phyloP scores from a whole-genome alignment of 2,888 invertebrate species.

The Volucella zonaria region DNA sequence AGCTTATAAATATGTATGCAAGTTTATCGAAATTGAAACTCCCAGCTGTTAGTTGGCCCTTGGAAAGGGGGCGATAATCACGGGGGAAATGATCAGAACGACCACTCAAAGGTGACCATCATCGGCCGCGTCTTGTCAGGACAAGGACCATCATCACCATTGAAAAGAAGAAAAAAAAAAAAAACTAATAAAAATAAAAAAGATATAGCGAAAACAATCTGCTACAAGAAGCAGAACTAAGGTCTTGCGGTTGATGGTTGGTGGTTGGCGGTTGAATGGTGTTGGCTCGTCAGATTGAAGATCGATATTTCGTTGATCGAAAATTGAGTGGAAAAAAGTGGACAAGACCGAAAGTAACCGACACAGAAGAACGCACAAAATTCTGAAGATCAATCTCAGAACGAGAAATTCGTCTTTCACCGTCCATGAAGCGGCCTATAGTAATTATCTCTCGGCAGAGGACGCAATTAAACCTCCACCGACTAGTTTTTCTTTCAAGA shows the following conservation, averaged over 20 bases:
- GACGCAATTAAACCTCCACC: constrained; percentile 76
- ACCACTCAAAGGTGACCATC: constrained; percentile 72
- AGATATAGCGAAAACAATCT: constrained; percentile 63
- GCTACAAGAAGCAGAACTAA: constrained; percentile 71
- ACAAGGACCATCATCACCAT: constrained; percentile 47
- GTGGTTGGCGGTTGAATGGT: constrained; percentile 64
- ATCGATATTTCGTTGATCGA: constrained; percentile 74
- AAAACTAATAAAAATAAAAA: constrained; percentile 21
- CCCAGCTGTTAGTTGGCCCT: constrained; percentile 62
- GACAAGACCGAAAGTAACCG: constrained; percentile 71
- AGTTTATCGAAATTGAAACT: constrained; percentile 73
- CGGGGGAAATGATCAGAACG: constrained; percentile 62
- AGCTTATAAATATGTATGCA: constrained; percentile 76
- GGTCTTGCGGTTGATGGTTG: constrained; percentile 69
- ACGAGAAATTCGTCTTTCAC: constrained; percentile 75
- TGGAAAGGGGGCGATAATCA: constrained; percentile 37
- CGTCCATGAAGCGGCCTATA: constrained; percentile 52
- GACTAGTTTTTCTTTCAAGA: constrained; percentile 74
- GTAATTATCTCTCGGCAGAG: constrained; percentile 76
- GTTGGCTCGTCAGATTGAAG: constrained; percentile 73
- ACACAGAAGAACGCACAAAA: constrained; percentile 72
- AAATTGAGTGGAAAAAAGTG: constrained; percentile 67
- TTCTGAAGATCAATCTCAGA: constrained; percentile 74
- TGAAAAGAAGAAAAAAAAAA: constrained; percentile 14
- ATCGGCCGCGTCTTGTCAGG: constrained; percentile 59